Conservation (phyloP, 2,888 invertebrate genomes). For the Ditula angustiorana region DNA sequence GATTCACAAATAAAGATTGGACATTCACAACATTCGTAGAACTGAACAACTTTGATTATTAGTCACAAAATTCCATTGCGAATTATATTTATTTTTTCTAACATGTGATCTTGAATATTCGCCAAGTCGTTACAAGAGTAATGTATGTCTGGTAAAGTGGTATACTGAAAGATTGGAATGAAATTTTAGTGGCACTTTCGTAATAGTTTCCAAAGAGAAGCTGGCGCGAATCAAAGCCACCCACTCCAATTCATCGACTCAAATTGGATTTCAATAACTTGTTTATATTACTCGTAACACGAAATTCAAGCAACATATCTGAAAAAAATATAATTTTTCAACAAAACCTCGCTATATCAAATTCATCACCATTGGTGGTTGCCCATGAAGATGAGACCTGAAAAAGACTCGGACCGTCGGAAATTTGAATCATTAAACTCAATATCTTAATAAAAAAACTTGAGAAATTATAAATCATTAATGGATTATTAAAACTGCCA, state of each 20-base stretch:
- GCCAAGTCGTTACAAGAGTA: constrained; percentile 13
- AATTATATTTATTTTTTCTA: not conserved
- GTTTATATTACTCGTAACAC: not conserved
- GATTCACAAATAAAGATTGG: not conserved
- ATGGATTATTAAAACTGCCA: too few relatives aligned
- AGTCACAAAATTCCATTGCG: constrained; percentile 8
- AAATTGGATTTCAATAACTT: not conserved
- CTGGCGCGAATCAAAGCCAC: not conserved
- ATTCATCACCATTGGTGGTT: too few relatives aligned
- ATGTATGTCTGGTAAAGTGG: constrained; percentile 6
- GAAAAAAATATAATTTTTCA: not conserved
- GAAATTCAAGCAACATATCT: not conserved
- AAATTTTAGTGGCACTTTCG: constrained; percentile 5
- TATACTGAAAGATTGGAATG: constrained; percentile 18
- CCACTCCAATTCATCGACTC: not conserved
- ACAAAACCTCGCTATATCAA: too few relatives aligned
- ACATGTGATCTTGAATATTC: constrained; percentile 1
- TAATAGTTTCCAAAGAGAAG: not conserved
- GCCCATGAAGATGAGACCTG: too few relatives aligned
- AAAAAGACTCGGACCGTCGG: too few relatives aligned
- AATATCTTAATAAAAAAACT: too few relatives aligned
- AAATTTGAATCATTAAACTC: too few relatives aligned
- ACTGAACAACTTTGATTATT: constrained; percentile 21
- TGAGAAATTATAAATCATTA: too few relatives aligned
- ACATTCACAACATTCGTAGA: constrained; percentile 1